Evolutionary conservation across 2,797 vertebrate species (phyloP).

Genomic region (Diglossa cyanea): DNA sequence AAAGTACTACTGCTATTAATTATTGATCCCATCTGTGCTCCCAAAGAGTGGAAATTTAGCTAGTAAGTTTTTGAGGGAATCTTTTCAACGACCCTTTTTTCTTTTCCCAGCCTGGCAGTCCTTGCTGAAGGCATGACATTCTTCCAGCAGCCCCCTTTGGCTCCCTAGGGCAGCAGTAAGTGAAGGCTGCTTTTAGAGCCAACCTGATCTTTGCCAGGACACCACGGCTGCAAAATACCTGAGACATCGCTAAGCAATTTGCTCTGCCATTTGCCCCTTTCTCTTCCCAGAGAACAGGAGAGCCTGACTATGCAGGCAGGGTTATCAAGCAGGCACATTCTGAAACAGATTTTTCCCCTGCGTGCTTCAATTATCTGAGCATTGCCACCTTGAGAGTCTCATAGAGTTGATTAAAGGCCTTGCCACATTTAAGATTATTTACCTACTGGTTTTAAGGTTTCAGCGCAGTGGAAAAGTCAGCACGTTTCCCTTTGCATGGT

Average conservation of each 20-base stretch:
- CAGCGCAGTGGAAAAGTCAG: background rate
- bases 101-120: background rate
- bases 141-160: background rate
- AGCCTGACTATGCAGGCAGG: background rate
- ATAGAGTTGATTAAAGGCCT: background rate
- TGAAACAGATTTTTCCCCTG: background rate
- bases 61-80: background rate
- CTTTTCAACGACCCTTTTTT: background rate
- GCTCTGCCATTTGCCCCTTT: background rate
- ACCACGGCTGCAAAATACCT: background rate
- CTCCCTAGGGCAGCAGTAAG: background rate
- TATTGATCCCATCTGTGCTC: background rate
- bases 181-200: background rate
- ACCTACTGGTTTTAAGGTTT: background rate
- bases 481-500: accelerated
- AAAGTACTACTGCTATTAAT: background rate
- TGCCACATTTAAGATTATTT: background rate
- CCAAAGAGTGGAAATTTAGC: background rate
- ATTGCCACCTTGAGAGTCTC: background rate
- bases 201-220: background rate
- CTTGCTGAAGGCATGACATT: background rate
- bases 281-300: background rate
- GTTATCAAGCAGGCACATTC: background rate
- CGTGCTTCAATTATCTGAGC: background rate
- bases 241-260: background rate